Percentiles rank a stretch among this genome's conserved stretches.
Evolutionary conservation across 2,797 vertebrate species (phyloP).

Genomic region (Leptoclinus maculatus): DNA sequence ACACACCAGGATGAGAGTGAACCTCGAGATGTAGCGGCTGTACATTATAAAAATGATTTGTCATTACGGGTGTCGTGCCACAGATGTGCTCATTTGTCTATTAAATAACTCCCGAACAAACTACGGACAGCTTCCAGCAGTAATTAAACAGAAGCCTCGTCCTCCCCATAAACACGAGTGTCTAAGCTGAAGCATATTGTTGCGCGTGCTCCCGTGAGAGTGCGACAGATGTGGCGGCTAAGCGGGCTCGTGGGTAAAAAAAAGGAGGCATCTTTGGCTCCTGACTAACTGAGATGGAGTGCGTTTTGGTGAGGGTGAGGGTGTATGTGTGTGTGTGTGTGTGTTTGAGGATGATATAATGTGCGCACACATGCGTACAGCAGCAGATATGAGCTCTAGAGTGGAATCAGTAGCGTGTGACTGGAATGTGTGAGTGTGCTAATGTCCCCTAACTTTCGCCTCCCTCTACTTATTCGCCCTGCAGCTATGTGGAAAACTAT

Average conservation of each 20-base stretch:
- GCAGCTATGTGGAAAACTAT: slow-evolving; percentile 19
- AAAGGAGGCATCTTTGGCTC: slow-evolving; percentile 40
- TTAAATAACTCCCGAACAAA: slow-evolving; percentile 53
- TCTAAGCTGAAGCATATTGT: slow-evolving; percentile 69
- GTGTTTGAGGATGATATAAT: slow-evolving; percentile 43
- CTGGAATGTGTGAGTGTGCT: neutral
- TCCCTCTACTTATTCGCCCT: slow-evolving; percentile 30
- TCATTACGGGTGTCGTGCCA: slow-evolving; percentile 31
- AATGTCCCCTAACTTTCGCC: slow-evolving; percentile 24
- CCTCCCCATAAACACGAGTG: slow-evolving; percentile 45
- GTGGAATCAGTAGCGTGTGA: slow-evolving; percentile 31
- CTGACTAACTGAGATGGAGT: slow-evolving; percentile 30
- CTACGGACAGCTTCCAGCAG: slow-evolving; percentile 55
- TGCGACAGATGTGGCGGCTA: slow-evolving; percentile 70
- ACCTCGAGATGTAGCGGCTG: neutral
- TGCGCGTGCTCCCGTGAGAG: slow-evolving; percentile 53
- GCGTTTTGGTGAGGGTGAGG: slow-evolving; percentile 22
- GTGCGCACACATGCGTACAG: slow-evolving; percentile 42
- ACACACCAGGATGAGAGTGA: neutral
- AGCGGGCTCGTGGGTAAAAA: slow-evolving; percentile 47
- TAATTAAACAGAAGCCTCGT: slow-evolving; percentile 59
- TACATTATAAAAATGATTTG: slow-evolving; percentile 35
- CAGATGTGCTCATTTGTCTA: slow-evolving; percentile 62
- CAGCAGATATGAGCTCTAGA: slow-evolving; percentile 25
- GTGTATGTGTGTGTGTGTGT: neutral